Base-by-base conservation (phyloP, 1,140 invertebrate species). In the Caenorhabditis tropicalis region DNA sequence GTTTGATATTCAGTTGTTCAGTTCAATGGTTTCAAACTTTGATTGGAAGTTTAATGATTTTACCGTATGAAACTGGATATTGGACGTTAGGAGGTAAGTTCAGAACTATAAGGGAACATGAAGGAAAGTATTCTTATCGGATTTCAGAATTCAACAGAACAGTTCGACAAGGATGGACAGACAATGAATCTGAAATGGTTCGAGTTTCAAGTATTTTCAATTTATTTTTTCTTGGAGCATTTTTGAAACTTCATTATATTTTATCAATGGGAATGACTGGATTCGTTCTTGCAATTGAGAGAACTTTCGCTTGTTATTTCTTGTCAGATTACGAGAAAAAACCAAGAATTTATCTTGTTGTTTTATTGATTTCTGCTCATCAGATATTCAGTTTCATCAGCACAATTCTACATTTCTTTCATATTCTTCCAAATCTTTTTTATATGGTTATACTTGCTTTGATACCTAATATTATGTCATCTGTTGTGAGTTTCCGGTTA, bases 241-340 rank as follows among this genome's bases (percentile, higher is more conserved):
- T 65, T 65, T 31, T 65, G 12, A 65, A 65, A 65, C 36, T 65
- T 36, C 58, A 65, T 33, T 65, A 65, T 19, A 65, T 65, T 65
- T n/a, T 65, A 36, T 65, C 58, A 16, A 65, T 65, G 58, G 58
- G 58, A 16, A 33, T 36, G 15, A 65, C 58, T 36, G 58, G 58
- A 65, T 36, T 65, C 19, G 12, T 33, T 27, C 19, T 65, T 33
- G 58, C 58, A 6, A 31, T 65, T 2, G 58, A 65, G n/a, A 15
- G 48, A 79, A 48, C 74, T 24, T 48, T 46, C n/a, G 48, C 39
- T 7, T 79, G 74, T 33, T 48, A 79, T 79, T 79, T 46, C 21
- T 19, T 46, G 39, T 46, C 48, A 5, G 74, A 48, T 79, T 79
- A 79, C n/a, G 74, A 79, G n/a, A 79, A 79, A n/a, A 79, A 51